Evolutionary conservation across 2,888 invertebrate species (phyloP).

Genomic region (Athalia rosae): DNA sequence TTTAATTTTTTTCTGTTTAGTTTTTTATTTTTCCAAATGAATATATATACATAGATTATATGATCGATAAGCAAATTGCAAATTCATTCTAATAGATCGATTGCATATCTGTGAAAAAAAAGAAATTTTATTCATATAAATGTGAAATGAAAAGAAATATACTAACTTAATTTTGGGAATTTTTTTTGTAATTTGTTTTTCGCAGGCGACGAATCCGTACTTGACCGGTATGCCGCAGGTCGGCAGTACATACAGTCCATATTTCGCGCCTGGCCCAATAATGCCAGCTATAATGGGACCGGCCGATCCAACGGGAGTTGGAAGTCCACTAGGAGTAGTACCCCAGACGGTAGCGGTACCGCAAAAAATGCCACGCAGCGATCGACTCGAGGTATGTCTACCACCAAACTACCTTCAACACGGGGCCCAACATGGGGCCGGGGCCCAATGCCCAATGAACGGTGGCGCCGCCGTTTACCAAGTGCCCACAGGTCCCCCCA

Average conservation of each 20-base stretch:
- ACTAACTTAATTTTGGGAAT: conserved; percentile 20
- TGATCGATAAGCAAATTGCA: too few relatives aligned
- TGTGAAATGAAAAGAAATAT: conserved; percentile 52
- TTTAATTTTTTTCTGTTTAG: conserved; percentile 59
- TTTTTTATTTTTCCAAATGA: conserved; percentile 53
- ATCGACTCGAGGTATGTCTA: conserved; percentile 94
- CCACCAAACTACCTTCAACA: conserved; percentile 71
- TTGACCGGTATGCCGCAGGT: conserved; percentile 93
- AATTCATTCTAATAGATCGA: too few relatives aligned
- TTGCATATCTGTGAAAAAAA: neutral
- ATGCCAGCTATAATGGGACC: conserved; percentile 93
- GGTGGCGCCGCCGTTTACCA: conserved; percentile 62
- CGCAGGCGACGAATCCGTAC: conserved; percentile 93
- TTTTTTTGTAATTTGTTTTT: conserved; percentile 52
- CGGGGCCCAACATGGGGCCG: conserved; percentile 63
- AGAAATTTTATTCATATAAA: neutral
- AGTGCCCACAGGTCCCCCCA: conserved; percentile 71
- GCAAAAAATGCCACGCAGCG: conserved; percentile 96
- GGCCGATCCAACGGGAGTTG: conserved; percentile 84
- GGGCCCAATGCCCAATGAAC: conserved; percentile 65
- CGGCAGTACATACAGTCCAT: conserved; percentile 92
- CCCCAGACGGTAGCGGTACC: conserved; percentile 91
- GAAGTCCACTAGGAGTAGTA: conserved; percentile 88
- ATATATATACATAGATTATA: too few relatives aligned
- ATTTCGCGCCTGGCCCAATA: conserved; percentile 91